These are phyloP conservation scores for Riptortus pedestris DNA, from an alignment of 1,140 invertebrate genomes.

Conservation along the genomic window DNA sequence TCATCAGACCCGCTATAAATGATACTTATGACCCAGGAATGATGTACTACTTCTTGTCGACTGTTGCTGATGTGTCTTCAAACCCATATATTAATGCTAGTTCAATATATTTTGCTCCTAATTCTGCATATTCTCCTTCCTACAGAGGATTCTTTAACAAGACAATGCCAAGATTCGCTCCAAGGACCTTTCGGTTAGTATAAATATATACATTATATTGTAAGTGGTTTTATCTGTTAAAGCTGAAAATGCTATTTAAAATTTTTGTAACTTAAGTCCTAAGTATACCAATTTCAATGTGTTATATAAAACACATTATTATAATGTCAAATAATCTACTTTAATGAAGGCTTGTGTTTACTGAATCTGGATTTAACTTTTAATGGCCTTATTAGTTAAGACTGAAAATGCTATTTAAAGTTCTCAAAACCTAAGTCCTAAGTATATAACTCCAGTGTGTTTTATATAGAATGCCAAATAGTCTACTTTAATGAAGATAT, in stretches of 20 bases:
- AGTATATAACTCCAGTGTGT: too few relatives aligned
- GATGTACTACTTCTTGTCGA: constrained; percentile 95
- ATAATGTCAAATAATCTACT: too few relatives aligned
- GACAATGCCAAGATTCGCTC: constrained; percentile 89
- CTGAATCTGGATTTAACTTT: too few relatives aligned
- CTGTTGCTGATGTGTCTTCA: constrained; percentile 86
- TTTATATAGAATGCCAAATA: too few relatives aligned
- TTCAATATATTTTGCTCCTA: constrained; percentile 87
- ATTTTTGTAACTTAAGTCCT: too few relatives aligned
- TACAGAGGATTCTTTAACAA: constrained; percentile 95
- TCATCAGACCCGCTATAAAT: constrained; percentile 77
- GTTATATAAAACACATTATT: too few relatives aligned
- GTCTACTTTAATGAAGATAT: too few relatives aligned
- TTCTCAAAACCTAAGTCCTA: too few relatives aligned
- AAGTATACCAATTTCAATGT: too few relatives aligned
- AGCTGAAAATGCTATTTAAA: too few relatives aligned
- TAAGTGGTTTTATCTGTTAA: too few relatives aligned
- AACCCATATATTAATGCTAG: constrained; percentile 88
- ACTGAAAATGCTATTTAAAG: neutral
- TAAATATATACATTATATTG: neutral
- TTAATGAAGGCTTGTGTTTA: too few relatives aligned
- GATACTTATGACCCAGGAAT: constrained; percentile 92
- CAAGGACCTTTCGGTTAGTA: constrained; percentile 63
- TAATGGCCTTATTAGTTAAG: neutral
- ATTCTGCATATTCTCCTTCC: constrained; percentile 87